phyloP scores from a whole-genome alignment of 1,140 invertebrate genomes.

The Sogatella furcifera region DNA sequence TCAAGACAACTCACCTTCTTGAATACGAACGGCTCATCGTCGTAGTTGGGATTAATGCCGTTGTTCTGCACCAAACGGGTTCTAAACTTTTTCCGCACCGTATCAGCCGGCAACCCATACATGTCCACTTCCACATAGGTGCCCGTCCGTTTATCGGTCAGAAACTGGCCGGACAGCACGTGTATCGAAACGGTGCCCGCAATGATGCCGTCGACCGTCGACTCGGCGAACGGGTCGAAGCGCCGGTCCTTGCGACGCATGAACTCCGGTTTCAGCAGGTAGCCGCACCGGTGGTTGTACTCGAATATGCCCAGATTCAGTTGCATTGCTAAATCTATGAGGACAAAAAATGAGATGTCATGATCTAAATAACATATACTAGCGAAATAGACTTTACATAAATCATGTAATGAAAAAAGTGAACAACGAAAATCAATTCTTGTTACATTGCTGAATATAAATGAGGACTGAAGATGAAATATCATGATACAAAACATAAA shows the following conservation, averaged over 20 bases:
- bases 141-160: constrained; percentile 90
- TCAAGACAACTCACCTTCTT: no score
- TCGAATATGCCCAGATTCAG: constrained; percentile 98
- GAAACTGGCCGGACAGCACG: constrained; percentile 83
- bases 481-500: no score
- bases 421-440: no score
- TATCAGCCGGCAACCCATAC: constrained; percentile 97
- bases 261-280: constrained; percentile 95
- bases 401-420: no score
- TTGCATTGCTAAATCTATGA: constrained; percentile 91
- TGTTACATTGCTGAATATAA: no score
- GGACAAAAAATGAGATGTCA: constrained; percentile 3
- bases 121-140: constrained; percentile 99
- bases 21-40: constrained; percentile 93
- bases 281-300: constrained; percentile 93
- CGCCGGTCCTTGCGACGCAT: constrained; percentile 90
- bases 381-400: no score
- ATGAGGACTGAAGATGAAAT: no score
- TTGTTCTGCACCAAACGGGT: constrained; percentile 91
- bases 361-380: no score
- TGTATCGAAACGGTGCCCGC: constrained; percentile 91
- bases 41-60: constrained; percentile 91
- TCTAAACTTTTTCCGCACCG: constrained; percentile 90
- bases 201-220: constrained; percentile 97
- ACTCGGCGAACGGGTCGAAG: constrained; percentile 97